Conservation (phyloP, 2,113 vertebrate species). For the Colistium nudipinnis region DNA sequence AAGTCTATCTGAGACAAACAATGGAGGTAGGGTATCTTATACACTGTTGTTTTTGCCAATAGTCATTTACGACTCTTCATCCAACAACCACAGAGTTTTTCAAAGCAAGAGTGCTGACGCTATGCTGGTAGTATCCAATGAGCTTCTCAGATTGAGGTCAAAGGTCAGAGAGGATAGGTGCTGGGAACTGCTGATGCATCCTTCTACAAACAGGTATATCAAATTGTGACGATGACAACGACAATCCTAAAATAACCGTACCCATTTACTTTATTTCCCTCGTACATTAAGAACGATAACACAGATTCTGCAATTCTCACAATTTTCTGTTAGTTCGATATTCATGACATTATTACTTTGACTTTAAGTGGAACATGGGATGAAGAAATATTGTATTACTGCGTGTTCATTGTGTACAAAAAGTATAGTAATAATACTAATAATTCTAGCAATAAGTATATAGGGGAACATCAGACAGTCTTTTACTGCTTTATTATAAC, state of each 20-base stretch:
- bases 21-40: too few relatives aligned
- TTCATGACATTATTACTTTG: neutral
- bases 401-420: too few relatives aligned
- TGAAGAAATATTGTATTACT: neutral
- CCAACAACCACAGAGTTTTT: constrained; percentile 6
- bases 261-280: neutral
- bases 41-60: too few relatives aligned
- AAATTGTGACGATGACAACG: too few relatives aligned
- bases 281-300: neutral
- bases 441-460: neutral
- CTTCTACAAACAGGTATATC: constrained; percentile 18
- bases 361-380: neutral
- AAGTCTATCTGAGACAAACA: too few relatives aligned
- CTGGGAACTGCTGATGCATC: constrained; percentile 45
- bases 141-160: constrained; percentile 57
- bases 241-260: too few relatives aligned
- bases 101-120: constrained; percentile 33
- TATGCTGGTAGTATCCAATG: constrained; percentile 44
- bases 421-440: too few relatives aligned
- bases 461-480: neutral
- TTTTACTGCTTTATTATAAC: constrained; percentile 13
- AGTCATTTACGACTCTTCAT: constrained; percentile 34
- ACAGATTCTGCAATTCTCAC: neutral
- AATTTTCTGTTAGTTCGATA: neutral
- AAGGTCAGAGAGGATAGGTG: constrained; percentile 16